Conservation (phyloP, 2,113 vertebrate genomes). For the Parus major region DNA sequence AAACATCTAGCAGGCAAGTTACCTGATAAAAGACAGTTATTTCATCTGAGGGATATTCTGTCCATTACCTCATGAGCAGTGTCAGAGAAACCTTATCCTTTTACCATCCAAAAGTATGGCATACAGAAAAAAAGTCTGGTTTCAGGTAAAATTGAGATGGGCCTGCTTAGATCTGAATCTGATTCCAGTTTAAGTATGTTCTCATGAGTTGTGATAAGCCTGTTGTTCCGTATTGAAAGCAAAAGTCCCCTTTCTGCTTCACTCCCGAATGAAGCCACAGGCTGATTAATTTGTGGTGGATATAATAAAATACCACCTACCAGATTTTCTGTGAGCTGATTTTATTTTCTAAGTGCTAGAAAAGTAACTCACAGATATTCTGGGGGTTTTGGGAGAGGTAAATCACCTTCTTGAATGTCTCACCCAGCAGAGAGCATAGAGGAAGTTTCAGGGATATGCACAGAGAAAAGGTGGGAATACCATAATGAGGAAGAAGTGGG, state of each 20-base stretch:
- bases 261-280: not conserved
- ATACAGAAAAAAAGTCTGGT: not conserved
- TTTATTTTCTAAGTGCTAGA: not conserved
- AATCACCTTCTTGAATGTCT: not conserved
- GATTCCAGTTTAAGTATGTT: not conserved
- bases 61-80: not conserved
- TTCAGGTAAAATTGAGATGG: not conserved
- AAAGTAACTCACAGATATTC: not conserved
- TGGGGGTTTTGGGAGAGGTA: not conserved
- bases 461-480: not conserved
- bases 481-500: not conserved
- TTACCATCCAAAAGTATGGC: not conserved
- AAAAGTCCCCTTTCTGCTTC: not conserved
- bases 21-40: not conserved
- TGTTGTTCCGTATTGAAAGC: not conserved
- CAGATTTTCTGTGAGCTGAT: not conserved
- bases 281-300: not conserved
- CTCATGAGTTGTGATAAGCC: not conserved
- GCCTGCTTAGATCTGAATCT: not conserved
- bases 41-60: not conserved
- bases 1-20: not conserved
- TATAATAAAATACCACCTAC: not conserved
- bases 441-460: not conserved
- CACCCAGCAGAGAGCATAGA: not conserved
- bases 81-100: not conserved